phyloP scores from a whole-genome alignment of 2,797 vertebrate species.

The Lemur catta region DNA sequence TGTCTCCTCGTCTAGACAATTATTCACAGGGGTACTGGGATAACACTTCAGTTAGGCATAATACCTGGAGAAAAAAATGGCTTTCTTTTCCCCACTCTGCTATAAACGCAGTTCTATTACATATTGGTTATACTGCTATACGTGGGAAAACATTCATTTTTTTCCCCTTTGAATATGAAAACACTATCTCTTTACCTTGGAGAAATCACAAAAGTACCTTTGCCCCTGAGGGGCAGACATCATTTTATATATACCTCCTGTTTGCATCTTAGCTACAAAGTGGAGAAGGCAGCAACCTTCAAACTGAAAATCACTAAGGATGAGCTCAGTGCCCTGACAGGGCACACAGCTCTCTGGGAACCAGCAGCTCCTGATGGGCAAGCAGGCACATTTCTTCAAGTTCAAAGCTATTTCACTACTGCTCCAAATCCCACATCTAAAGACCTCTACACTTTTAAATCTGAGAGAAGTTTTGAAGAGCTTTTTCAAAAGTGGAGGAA shows the following conservation, averaged over 20 bases:
- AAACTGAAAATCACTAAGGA: no score
- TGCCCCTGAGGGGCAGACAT: not conserved
- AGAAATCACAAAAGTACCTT: not conserved
- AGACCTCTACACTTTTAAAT: not conserved
- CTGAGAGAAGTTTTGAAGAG: not conserved
- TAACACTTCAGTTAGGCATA: not conserved
- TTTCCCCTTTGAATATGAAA: not conserved
- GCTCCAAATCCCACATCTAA: not conserved
- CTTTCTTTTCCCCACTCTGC: not conserved
- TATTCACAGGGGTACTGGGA: not conserved
- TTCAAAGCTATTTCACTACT: not conserved
- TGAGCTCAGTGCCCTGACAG: not conserved
- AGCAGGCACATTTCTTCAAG: not conserved
- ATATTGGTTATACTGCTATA: not conserved
- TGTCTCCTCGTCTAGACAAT: no score
- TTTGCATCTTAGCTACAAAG: not conserved
- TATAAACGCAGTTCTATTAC: not conserved
- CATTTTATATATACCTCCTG: no score
- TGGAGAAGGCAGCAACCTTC: not conserved
- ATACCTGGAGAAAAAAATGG: not conserved
- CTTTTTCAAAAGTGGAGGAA: not conserved
- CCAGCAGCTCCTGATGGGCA: not conserved
- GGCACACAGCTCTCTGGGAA: not conserved
- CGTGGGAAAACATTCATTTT: not conserved
- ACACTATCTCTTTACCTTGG: not conserved